A percentile compares a stretch with the other conserved stretches of the same genome.
Evolutionary conservation across 2,113 vertebrate species (phyloP).

Genomic region (Origma solitaria): DNA sequence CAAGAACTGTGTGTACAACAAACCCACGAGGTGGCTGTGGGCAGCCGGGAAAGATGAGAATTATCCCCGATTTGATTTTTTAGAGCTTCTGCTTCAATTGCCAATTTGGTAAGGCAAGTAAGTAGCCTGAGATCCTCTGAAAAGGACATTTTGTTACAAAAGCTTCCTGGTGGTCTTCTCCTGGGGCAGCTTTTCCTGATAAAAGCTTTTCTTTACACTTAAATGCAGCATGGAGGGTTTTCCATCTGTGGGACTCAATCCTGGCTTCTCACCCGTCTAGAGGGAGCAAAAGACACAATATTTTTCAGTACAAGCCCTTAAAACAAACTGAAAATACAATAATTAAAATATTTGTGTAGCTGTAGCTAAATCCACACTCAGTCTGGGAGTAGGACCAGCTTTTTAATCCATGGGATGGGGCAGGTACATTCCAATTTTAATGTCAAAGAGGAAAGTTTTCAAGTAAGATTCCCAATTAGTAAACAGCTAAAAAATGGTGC

Average conservation of each 20-base stretch:
- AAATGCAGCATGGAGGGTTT: background rate
- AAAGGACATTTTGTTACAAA: slow-evolving; percentile 5
- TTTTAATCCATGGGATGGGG: background rate
- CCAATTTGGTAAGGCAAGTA: background rate
- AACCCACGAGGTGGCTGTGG: slow-evolving; percentile 32
- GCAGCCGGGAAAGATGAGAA: slow-evolving; percentile 40
- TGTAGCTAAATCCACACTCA: background rate
- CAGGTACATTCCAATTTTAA: background rate
- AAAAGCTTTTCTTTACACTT: background rate
- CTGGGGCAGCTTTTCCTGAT: background rate
- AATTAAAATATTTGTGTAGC: background rate
- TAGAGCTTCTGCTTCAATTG: background rate
- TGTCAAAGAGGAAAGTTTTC: background rate
- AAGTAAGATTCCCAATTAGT: background rate
- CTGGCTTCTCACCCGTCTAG: background rate
- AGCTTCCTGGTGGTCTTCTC: background rate
- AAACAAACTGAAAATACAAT: background rate
- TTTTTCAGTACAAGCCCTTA: background rate
- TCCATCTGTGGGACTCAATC: background rate
- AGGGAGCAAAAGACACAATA: background rate
- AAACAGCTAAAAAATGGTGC: background rate
- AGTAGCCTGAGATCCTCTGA: background rate
- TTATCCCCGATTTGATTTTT: background rate
- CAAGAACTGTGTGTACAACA: background rate
- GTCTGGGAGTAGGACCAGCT: background rate